Evolutionary conservation across 2,797 vertebrate species (phyloP), one percentile per base, ranked within the genome.

Genomic region (Chanos chanos): DNA sequence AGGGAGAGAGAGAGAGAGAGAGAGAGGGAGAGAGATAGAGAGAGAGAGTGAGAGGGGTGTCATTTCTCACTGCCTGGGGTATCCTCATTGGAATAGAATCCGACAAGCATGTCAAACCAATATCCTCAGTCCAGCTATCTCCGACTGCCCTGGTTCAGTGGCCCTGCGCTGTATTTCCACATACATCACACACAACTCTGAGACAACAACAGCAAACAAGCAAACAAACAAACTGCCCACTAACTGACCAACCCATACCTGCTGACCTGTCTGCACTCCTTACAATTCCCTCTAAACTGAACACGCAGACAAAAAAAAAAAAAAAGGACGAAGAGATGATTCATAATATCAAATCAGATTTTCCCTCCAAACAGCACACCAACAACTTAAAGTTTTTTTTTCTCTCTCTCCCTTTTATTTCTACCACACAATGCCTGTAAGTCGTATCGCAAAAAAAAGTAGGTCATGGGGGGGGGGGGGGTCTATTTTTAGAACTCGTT

Each of bases 401-500:
- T 3, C n/a, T 15, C 21, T 22, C 18, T 13, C 22, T 13, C 27
- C 15, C 4, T 4, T 43, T 50, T 36, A 10, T 33, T 45, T 50
- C 24, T 41, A 64, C 69, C 73, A 63, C 76, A 87, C 81, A 83
- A 81, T 78, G 67, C 78, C 64, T 76, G 66, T 6, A 69, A 84
- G 73, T 81, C 71, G 74, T 74, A 55, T 76, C 74, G 75, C 70
- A 75, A 41, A 41, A 45, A 77, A 89, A 77, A 89, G 75, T 88
- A 84, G 86, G 86, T 87, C 86, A 86, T 73, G 72, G 66, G 65
- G 68, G 64, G 79, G 78, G 73, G 72, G 66, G 65, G 68, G 64
- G 79, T 78, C 76, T 89, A 89, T 89, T 85, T 87, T 86, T 86
- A 86, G 86, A 82, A 76, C 72, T 75, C 79, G 74, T 72, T 24